phyloP scores from a whole-genome alignment of 2,888 invertebrate species.

The Flexamia atlantica region DNA sequence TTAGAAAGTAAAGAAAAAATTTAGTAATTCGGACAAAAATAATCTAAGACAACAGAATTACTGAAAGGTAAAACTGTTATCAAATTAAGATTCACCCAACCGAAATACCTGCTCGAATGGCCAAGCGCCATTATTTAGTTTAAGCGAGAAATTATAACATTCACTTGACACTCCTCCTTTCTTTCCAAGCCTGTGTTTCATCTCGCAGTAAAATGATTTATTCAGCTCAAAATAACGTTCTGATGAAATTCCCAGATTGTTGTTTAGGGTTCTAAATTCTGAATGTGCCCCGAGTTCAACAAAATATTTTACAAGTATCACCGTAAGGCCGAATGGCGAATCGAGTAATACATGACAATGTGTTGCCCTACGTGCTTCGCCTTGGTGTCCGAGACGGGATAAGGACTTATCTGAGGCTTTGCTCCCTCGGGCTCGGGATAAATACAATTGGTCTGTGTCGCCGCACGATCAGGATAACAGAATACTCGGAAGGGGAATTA shows the following conservation, averaged over 20 bases:
- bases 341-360: conserved; percentile 19
- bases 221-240: neutral
- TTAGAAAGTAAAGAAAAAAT: neutral
- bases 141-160: neutral
- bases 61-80: neutral
- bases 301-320: neutral
- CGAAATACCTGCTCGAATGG: neutral
- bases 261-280: no score
- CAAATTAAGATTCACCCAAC: neutral
- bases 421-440: neutral
- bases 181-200: neutral
- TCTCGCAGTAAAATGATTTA: neutral
- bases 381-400: neutral
- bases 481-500: no score
- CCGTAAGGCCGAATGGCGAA: conserved; percentile 2
- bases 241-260: neutral
- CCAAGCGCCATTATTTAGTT: neutral
- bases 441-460: no score
- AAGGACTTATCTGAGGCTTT: neutral
- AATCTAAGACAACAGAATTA: neutral
- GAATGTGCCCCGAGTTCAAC: neutral
- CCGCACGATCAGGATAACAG: no score
- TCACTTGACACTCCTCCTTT: neutral
- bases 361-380: conserved; percentile 1
- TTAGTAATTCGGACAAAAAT: neutral